These are phyloP conservation scores for Pelosia muscerda DNA, from an alignment of 2,888 invertebrate genomes.

Conservation along the genomic window DNA sequence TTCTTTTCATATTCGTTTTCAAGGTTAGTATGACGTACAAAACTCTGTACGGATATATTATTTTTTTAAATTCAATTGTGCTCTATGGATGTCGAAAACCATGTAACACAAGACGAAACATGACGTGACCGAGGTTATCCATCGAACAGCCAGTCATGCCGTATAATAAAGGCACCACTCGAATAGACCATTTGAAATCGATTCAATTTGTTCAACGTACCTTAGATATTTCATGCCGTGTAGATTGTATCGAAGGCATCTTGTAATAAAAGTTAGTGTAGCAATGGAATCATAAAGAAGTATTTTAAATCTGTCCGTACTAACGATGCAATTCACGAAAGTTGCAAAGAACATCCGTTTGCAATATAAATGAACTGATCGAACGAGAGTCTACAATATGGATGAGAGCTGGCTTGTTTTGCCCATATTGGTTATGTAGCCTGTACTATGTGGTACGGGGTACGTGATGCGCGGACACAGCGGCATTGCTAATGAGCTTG, in stretches of 20 bases:
- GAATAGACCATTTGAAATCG: constrained; percentile 58
- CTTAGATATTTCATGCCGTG: constrained; percentile 51
- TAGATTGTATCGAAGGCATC: constrained; percentile 40
- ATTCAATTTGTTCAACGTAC: constrained; percentile 65
- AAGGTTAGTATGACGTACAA: constrained; percentile 4
- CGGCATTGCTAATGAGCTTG: constrained; percentile 62
- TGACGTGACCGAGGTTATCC: constrained; percentile 48
- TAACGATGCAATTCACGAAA: constrained; percentile 57
- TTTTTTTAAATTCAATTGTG: constrained; percentile 23
- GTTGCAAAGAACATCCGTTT: constrained; percentile 63
- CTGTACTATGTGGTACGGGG: constrained; percentile 55
- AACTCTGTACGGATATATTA: background rate
- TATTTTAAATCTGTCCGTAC: constrained; percentile 39
- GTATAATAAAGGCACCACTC: constrained; percentile 64
- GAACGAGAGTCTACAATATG: constrained; percentile 68
- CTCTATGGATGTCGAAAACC: constrained; percentile 33
- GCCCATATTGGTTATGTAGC: constrained; percentile 63
- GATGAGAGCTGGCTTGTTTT: constrained; percentile 70
- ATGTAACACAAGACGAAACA: constrained; percentile 51
- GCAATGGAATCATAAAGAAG: constrained; percentile 10
- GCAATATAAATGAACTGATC: constrained; percentile 74
- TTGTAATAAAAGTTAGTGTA: constrained; percentile 24
- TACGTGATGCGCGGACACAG: constrained; percentile 51
- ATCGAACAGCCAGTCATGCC: constrained; percentile 65
- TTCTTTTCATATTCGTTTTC: background rate